phyloP scores from a whole-genome alignment of 2,888 invertebrate species.

The Lapara coniferarum region DNA sequence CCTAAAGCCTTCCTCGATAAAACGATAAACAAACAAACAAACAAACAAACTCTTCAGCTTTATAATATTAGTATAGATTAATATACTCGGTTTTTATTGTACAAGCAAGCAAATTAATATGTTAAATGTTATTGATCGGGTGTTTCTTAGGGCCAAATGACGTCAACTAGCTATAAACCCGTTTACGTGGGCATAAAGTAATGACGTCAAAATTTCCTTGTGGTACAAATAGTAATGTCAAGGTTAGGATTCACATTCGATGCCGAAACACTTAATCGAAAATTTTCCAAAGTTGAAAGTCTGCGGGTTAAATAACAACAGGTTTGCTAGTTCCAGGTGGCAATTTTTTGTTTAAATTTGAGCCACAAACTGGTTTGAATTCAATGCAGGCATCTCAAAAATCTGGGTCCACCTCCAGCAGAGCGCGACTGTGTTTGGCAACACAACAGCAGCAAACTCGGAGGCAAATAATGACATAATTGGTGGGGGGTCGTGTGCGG shows the following conservation, averaged over 20 bases:
- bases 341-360: conserved; percentile 4
- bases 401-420: conserved; percentile 61
- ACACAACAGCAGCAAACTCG: conserved; percentile 63
- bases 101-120: neutral
- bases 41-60: no score
- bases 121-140: neutral
- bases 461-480: conserved; percentile 81
- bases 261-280: neutral
- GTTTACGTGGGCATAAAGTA: conserved; percentile 12
- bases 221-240: conserved; percentile 24
- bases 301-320: neutral
- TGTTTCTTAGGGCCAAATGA: conserved; percentile 15
- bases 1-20: no score
- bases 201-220: conserved; percentile 17
- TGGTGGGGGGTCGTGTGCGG: conserved; percentile 56
- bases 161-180: conserved; percentile 7
- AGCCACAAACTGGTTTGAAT: conserved; percentile 32
- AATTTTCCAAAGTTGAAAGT: neutral
- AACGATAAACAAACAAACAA: no score
- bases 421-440: conserved; percentile 75
- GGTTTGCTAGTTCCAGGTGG: neutral
- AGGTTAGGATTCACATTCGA: conserved; percentile 6
- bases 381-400: conserved; percentile 41
- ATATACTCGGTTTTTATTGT: no score
- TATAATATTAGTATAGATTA: no score